Base-by-base conservation (phyloP, 2,888 invertebrate species). In the Acanthoscelides obtectus region DNA sequence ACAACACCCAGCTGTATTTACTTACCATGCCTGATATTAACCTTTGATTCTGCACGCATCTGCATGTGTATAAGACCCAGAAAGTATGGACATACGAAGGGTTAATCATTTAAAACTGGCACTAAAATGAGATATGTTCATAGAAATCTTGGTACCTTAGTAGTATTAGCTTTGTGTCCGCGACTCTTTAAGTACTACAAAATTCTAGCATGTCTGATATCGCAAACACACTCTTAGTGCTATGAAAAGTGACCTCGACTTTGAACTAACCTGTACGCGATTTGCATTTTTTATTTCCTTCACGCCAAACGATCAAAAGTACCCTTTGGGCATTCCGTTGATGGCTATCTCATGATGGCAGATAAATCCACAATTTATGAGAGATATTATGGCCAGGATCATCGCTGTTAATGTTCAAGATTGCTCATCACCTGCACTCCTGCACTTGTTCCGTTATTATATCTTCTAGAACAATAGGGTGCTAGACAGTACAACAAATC, bases 371-470 rank as follows among this genome's bases (percentile, higher is more conserved):
- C 77, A 79, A 81, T 81, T 80, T 80, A 81, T 79, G 77, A 75
- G 73, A 73, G 79, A 79, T 78, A 81, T 81, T 81, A 81, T 75
- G 73, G 79, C 75, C 45, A 77, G 74, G 74, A 78, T n/a, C n/a
- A 80, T 79, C 77, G 79, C 72, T 74, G 79, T 77, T 80, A 80
- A 80, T 80, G 76, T 77, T 79, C 78, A 79, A 79, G 78, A 80
- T 80, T 76, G 77, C 68, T 65, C 71, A 71, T 71, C 74, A 74
- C 45, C 45, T 45, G 45, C 45, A 45, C 17, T 12, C 12, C n/a
- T n/a, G n/a, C n/a, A n/a, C n/a, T n/a, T n/a, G 1, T 12, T 45
- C 17, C 45, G 45, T 45, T 45, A 45, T 45, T 45, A 45, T 12
- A 12, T 45, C 45, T n/a, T n/a, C 8, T 45, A 45, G 45, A 45